A percentile compares a stretch with the other conserved stretches of the same genome.
Conservation (phyloP, 2,888 invertebrate genomes). For the Ditula angustiorana region DNA sequence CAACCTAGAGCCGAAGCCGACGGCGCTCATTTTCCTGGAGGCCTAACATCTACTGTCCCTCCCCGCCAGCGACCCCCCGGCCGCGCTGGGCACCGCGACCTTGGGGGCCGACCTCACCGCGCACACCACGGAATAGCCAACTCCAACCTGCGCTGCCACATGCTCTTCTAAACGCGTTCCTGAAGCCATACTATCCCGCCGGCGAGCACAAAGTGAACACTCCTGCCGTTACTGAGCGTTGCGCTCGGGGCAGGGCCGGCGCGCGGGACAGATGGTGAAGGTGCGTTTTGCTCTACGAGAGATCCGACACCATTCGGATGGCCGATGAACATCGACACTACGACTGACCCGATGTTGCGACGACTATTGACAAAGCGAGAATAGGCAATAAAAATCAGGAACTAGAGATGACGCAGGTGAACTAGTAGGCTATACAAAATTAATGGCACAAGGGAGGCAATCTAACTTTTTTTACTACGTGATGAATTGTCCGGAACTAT, state of each 20-base stretch:
- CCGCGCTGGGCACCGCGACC: conserved; percentile 87
- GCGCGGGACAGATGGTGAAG: conserved; percentile 22
- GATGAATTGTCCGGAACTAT: conserved; percentile 54
- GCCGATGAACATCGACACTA: conserved; percentile 56
- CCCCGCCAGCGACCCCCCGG: conserved; percentile 92
- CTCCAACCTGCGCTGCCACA: conserved; percentile 86
- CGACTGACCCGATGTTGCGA: conserved; percentile 64
- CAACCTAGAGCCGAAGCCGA: conserved; percentile 96
- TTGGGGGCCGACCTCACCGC: conserved; percentile 87
- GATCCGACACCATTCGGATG: conserved; percentile 47
- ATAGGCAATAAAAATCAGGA: conserved; percentile 40
- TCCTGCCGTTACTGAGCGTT: neutral
- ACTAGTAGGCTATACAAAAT: conserved; percentile 71
- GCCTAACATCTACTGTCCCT: conserved; percentile 96
- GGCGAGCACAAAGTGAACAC: conserved; percentile 17
- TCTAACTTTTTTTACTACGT: conserved; percentile 59
- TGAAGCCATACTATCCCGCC: conserved; percentile 38
- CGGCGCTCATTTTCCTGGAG: conserved; percentile 95
- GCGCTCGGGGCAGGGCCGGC: conserved; percentile 36
- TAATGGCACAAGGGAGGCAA: conserved; percentile 83
- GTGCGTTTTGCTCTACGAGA: conserved; percentile 63
- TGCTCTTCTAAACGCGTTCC: conserved; percentile 78
- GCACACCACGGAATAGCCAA: conserved; percentile 85
- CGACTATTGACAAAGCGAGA: conserved; percentile 61
- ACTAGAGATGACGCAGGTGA: conserved; percentile 66